Conservation (phyloP, 2,888 invertebrate genomes). For the Oscheius sp. region DNA sequence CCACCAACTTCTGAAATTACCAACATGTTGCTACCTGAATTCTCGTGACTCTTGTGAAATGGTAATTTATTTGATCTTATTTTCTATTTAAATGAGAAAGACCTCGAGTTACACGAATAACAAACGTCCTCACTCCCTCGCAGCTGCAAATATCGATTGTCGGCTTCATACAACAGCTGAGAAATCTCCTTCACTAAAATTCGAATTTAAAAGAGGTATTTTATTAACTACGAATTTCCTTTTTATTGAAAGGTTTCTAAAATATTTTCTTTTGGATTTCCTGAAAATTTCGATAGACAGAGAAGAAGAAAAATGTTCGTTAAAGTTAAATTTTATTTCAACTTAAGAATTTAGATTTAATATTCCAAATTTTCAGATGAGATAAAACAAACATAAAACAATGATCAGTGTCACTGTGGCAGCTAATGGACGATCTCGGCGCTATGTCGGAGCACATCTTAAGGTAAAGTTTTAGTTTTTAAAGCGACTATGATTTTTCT, state of each 20-base stretch:
- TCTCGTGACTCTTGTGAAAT: too few relatives aligned
- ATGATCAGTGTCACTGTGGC: conserved; percentile 65
- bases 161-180: conserved; percentile 15
- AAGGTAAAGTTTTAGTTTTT: conserved; percentile 39
- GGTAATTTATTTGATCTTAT: too few relatives aligned
- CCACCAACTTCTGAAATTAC: too few relatives aligned
- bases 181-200: too few relatives aligned
- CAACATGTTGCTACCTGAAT: too few relatives aligned
- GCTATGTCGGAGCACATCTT: conserved; percentile 47
- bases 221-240: neutral
- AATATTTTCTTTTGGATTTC: too few relatives aligned
- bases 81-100: neutral
- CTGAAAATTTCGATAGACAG: too few relatives aligned
- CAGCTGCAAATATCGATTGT: conserved; percentile 22
- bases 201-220: too few relatives aligned
- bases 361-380: conserved; percentile 2
- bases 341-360: neutral
- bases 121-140: neutral
- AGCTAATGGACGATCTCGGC: conserved; percentile 49
- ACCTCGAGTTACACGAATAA: too few relatives aligned
- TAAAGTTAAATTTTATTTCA: conserved; percentile 13
- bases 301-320: too few relatives aligned
- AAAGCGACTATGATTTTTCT: too few relatives aligned
- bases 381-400: neutral
- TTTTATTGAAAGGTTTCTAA: too few relatives aligned